phyloP scores from a whole-genome alignment of 2,888 invertebrate species.

The Drosophila macrospina region DNA sequence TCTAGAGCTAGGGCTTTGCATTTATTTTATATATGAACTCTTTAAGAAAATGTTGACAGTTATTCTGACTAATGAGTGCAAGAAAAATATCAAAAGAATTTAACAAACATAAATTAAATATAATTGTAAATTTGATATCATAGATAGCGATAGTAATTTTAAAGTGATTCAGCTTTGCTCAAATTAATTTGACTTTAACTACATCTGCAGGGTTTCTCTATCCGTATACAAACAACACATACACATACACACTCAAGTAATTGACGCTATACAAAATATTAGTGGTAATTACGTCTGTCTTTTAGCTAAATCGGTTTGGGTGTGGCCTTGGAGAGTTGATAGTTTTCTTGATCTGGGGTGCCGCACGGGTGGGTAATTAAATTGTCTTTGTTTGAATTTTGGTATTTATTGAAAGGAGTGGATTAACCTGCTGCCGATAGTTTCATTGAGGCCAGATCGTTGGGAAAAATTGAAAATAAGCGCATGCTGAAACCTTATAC shows the following conservation, averaged over 20 bases:
- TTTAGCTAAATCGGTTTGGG: slow-evolving; percentile 39
- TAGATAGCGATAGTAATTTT: too few relatives aligned
- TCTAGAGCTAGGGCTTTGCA: too few relatives aligned
- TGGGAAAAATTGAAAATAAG: slow-evolving; percentile 11
- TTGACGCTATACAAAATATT: slow-evolving; percentile 39
- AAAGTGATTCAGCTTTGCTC: too few relatives aligned
- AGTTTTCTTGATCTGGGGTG: slow-evolving; percentile 40
- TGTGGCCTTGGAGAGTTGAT: slow-evolving; percentile 44
- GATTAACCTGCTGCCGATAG: slow-evolving; percentile 39
- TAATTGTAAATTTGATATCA: too few relatives aligned
- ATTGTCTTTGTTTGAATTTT: slow-evolving; percentile 58
- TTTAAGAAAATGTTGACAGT: too few relatives aligned
- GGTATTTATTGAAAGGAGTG: slow-evolving; percentile 63
- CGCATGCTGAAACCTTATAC: background rate
- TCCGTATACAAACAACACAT: background rate
- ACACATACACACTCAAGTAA: slow-evolving; percentile 11
- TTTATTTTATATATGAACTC: too few relatives aligned
- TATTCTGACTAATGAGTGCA: too few relatives aligned
- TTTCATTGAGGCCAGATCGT: slow-evolving; percentile 21
- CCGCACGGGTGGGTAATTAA: slow-evolving; percentile 25
- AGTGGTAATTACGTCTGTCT: slow-evolving; percentile 50
- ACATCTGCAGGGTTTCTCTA: background rate
- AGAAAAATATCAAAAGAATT: too few relatives aligned
- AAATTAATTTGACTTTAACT: background rate
- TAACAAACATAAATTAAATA: too few relatives aligned